phyloP scores from a whole-genome alignment of 2,797 vertebrate species.

The Heliangelus exortis region DNA sequence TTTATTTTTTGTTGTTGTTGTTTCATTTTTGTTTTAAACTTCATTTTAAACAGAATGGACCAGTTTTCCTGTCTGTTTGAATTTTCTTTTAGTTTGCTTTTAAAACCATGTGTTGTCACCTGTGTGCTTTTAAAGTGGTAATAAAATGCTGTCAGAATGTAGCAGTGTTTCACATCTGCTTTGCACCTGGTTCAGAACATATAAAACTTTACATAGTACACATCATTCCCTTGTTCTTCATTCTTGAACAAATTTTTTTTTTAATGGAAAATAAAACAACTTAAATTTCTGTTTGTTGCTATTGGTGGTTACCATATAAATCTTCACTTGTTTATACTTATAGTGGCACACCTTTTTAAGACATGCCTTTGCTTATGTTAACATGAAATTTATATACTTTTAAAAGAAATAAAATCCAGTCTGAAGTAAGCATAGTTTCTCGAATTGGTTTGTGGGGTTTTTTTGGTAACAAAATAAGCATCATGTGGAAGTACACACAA shows the following conservation, averaged over 20 bases:
- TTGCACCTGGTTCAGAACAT: not conserved
- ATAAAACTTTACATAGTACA: not conserved
- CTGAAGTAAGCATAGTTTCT: not conserved
- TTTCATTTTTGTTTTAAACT: not conserved
- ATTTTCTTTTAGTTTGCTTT: not conserved
- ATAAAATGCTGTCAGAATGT: not conserved
- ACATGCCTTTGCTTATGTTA: not conserved
- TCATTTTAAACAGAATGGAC: not conserved
- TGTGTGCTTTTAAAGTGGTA: not conserved
- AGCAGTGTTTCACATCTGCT: not conserved
- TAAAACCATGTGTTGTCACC: not conserved
- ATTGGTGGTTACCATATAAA: not conserved
- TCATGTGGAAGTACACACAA: accelerated
- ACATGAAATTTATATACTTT: not conserved
- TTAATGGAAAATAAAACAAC: not conserved
- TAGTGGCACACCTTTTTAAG: not conserved
- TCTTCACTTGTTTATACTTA: not conserved
- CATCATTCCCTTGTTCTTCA: not conserved
- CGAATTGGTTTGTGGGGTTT: not conserved
- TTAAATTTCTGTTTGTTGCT: not conserved
- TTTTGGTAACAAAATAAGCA: not conserved
- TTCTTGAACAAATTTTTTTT: not conserved
- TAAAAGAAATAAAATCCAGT: not conserved
- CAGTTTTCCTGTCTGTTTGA: not conserved
- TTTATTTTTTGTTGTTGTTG: not conserved